phyloP scores from a whole-genome alignment of 2,113 vertebrate genomes.

The Formicarius rufipectus region DNA sequence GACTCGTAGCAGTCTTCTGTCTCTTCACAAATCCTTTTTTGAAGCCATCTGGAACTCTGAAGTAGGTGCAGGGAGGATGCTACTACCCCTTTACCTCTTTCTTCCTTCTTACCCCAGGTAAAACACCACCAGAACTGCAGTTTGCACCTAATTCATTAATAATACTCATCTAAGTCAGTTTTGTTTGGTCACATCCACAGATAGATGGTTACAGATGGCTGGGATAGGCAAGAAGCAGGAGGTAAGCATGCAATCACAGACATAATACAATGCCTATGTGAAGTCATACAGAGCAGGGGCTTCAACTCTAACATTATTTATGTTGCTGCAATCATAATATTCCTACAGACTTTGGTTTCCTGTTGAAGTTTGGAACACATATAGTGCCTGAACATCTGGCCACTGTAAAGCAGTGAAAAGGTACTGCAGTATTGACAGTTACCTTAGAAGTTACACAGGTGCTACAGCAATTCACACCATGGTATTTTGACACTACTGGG shows the following conservation, averaged over 20 bases:
- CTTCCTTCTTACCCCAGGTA: background rate
- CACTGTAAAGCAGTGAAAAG: background rate
- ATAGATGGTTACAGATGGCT: background rate
- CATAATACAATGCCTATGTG: background rate
- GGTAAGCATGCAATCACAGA: background rate
- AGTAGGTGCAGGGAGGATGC: background rate
- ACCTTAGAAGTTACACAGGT: background rate
- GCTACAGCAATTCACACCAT: background rate
- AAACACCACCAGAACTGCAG: background rate
- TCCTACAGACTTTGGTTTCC: background rate
- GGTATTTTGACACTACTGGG: background rate
- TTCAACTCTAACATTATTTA: background rate
- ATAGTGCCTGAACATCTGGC: background rate
- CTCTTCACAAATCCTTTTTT: background rate
- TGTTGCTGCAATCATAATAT: background rate
- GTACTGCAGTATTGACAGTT: background rate
- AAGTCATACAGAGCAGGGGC: background rate
- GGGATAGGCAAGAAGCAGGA: background rate
- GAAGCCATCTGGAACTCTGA: background rate
- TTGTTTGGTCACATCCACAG: background rate
- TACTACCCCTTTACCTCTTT: background rate
- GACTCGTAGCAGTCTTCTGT: background rate
- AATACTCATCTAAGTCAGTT: background rate
- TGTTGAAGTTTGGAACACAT: background rate
- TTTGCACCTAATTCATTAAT: background rate